phyloP scores from a whole-genome alignment of 2,113 vertebrate genomes.

The Tylochromis polylepis region DNA sequence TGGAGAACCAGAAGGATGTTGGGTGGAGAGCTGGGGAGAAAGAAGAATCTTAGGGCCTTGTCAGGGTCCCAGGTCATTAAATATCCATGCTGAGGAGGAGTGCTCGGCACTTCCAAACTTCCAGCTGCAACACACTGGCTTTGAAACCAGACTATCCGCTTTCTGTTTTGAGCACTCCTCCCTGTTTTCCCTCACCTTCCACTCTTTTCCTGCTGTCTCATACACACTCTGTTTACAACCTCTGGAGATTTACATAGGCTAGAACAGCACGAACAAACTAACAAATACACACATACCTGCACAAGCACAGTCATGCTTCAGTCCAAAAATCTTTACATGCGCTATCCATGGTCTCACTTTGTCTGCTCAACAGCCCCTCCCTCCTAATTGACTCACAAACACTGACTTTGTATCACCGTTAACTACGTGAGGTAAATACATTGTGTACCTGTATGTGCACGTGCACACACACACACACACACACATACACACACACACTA shows the following conservation, averaged over 20 bases:
- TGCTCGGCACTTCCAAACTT: conserved; percentile 49
- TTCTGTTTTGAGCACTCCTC: conserved; percentile 15
- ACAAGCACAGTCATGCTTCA: conserved; percentile 14
- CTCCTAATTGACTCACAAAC: conserved; percentile 20
- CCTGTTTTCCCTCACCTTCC: not conserved
- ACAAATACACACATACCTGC: not conserved
- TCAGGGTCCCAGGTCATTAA: conserved; percentile 64
- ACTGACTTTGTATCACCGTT: conserved; percentile 28
- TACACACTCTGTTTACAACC: conserved; percentile 11
- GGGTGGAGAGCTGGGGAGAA: not conserved
- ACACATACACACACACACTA: not conserved
- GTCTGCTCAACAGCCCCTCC: not conserved
- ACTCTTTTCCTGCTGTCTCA: not conserved
- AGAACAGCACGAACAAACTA: not conserved
- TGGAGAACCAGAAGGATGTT: conserved; percentile 53
- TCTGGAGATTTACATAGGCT: conserved; percentile 28
- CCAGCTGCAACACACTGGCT: conserved; percentile 26
- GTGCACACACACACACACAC: not conserved
- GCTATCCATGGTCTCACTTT: not conserved
- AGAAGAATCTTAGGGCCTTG: conserved; percentile 29
- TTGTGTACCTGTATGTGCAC: not conserved
- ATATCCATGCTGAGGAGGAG: conserved; percentile 65
- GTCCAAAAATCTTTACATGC: not conserved
- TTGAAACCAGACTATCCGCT: conserved; percentile 5
- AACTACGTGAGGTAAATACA: not conserved